Evolutionary conservation across 2,888 invertebrate genomes (phyloP).

Genomic region (Thysanoteuthis rhombus): DNA sequence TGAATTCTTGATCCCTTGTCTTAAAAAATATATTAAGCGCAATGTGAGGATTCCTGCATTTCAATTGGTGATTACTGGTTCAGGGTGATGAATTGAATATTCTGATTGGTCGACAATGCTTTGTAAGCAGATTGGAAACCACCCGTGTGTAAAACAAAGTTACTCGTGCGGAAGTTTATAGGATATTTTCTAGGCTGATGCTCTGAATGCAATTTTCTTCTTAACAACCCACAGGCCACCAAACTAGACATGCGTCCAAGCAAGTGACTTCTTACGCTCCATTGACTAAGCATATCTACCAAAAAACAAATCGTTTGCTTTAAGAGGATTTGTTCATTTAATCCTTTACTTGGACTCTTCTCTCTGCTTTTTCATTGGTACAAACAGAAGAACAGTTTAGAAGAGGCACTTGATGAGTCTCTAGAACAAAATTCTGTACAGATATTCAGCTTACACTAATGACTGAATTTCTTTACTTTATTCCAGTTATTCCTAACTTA

Average conservation of each 20-base stretch:
- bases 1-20: background rate
- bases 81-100: background rate
- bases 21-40: background rate
- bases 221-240: background rate
- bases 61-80: background rate
- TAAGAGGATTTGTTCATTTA: background rate
- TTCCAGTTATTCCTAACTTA: no score
- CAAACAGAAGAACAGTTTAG: background rate
- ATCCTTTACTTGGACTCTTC: background rate
- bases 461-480: background rate
- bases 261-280: constrained; percentile 15
- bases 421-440: background rate
- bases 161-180: background rate
- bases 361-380: background rate
- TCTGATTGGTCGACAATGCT: background rate
- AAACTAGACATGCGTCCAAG: background rate
- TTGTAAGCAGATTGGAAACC: background rate
- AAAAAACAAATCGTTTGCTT: background rate
- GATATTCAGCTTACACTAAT: background rate
- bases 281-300: background rate
- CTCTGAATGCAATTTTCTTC: background rate
- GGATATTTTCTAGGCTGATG: background rate
- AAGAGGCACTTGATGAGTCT: background rate
- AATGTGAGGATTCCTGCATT: background rate
- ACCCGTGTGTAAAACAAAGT: background rate